Evolutionary conservation across 2,888 invertebrate genomes (phyloP).

Genomic region (Aspidiotus destructor): DNA sequence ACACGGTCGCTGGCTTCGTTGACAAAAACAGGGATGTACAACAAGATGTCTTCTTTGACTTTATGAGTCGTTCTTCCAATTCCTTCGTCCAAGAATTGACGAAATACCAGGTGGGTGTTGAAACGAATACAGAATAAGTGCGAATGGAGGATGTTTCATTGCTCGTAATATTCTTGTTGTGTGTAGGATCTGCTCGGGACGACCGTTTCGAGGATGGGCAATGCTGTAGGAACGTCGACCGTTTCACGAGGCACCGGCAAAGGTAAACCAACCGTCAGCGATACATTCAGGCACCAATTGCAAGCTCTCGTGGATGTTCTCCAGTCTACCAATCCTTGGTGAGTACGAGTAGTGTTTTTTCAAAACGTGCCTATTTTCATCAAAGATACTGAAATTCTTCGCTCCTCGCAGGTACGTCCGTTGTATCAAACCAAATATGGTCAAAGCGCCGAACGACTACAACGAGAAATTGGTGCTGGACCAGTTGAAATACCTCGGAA

Average conservation of each 20-base stretch:
- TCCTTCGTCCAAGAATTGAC: conserved; percentile 70
- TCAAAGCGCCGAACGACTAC: conserved; percentile 69
- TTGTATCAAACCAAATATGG: conserved; percentile 83
- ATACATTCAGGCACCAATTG: conserved; percentile 77
- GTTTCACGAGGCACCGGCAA: conserved; percentile 77
- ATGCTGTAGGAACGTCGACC: conserved; percentile 42
- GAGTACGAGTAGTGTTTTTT: conserved; percentile 10
- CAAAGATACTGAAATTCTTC: background rate
- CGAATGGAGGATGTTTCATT: too few species aligned
- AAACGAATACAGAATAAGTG: background rate
- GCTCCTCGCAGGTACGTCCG: conserved; percentile 60
- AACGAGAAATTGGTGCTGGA: conserved; percentile 71
- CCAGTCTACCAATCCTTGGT: conserved; percentile 84
- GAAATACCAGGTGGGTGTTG: conserved; percentile 52
- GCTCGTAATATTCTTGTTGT: too few species aligned
- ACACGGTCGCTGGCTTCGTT: conserved; percentile 71
- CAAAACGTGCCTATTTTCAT: background rate
- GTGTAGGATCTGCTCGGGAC: conserved; percentile 48
- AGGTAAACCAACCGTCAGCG: conserved; percentile 79
- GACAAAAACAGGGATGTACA: conserved; percentile 89
- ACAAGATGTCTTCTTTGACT: conserved; percentile 85
- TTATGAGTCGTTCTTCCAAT: conserved; percentile 71
- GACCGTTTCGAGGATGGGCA: conserved; percentile 43
- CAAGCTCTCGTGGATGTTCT: conserved; percentile 81
- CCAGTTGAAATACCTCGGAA: conserved; percentile 80